Conservation (phyloP, 2,113 vertebrate species). For the Thymallus thymallus region DNA sequence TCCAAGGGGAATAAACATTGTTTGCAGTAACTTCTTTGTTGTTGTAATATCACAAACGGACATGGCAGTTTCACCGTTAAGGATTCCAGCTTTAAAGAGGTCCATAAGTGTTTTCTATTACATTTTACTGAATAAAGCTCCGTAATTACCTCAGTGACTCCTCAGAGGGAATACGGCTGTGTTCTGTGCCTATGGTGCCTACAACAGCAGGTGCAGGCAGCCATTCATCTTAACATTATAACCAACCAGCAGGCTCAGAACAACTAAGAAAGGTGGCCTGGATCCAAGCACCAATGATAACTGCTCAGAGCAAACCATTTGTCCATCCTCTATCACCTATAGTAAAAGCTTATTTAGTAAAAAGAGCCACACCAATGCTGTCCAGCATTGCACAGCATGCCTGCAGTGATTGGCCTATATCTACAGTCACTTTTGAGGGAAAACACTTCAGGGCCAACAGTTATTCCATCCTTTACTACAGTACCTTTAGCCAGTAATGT, state of each 20-base stretch:
- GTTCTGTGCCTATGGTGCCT: constrained; percentile 17
- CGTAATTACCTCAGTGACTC: constrained; percentile 16
- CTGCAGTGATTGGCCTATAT: neutral
- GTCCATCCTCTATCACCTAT: too few relatives aligned
- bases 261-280: neutral
- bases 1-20: too few relatives aligned
- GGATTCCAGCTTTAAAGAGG: neutral
- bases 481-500: neutral
- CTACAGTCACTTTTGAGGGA: neutral
- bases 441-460: neutral
- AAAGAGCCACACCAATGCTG: too few relatives aligned
- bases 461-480: neutral
- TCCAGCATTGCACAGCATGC: constrained; percentile 10
- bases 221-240: constrained; percentile 34
- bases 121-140: neutral
- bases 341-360: too few relatives aligned
- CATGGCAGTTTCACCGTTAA: too few relatives aligned
- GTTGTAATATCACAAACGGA: too few relatives aligned
- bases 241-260: constrained; percentile 15
- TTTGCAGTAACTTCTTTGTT: too few relatives aligned
- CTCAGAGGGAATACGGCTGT: too few relatives aligned
- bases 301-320: too few relatives aligned
- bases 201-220: constrained; percentile 14
- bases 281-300: too few relatives aligned
- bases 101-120: neutral